Evolutionary conservation across 2,797 vertebrate genomes (phyloP).

Genomic region (Sciurus vulgaris): DNA sequence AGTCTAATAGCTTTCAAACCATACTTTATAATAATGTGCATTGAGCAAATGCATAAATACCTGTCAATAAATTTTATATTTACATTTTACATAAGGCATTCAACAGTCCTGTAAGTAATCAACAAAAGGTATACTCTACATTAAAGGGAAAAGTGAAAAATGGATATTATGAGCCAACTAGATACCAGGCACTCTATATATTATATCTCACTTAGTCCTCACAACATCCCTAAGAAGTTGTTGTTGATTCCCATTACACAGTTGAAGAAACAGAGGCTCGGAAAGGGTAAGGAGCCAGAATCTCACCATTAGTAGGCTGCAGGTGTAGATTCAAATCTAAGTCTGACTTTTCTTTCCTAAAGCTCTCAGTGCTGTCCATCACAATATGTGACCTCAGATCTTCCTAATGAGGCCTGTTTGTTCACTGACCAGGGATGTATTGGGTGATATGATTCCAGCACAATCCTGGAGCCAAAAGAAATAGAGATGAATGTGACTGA

Average conservation of each 20-base stretch:
- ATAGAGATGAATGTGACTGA: neutral
- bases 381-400: neutral
- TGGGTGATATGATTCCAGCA: neutral
- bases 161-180: slow-evolving; percentile 8
- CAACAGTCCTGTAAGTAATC: neutral
- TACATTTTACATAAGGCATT: slow-evolving; percentile 31
- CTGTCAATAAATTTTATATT: slow-evolving; percentile 19
- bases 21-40: neutral
- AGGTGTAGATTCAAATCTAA: neutral
- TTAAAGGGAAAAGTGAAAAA: slow-evolving; percentile 20
- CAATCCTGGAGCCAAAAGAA: neutral
- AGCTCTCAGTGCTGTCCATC: neutral
- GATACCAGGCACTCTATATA: neutral
- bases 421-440: neutral
- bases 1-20: neutral
- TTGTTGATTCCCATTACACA: slow-evolving; percentile 22
- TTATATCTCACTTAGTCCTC: neutral
- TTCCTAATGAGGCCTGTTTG: neutral
- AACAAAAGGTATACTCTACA: neutral
- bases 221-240: neutral
- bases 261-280: neutral
- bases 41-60: slow-evolving; percentile 18
- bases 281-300: neutral
- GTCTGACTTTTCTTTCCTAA: neutral
- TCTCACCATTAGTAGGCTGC: neutral